phyloP scores from a whole-genome alignment of 2,113 vertebrate species.

The Oreochromis aureus region DNA sequence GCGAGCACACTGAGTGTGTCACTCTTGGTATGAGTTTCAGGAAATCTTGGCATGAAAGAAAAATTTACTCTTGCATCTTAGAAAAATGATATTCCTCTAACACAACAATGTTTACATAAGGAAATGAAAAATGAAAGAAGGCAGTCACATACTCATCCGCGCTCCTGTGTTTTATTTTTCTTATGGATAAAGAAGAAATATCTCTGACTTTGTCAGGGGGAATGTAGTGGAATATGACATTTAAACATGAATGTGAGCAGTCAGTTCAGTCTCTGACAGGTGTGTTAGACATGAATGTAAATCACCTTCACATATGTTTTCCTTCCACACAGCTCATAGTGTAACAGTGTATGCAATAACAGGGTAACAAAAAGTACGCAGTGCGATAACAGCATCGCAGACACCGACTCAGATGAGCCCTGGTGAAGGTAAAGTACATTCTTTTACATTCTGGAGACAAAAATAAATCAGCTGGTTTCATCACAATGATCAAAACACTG shows the following conservation, averaged over 20 bases:
- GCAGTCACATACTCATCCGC: conserved; percentile 19
- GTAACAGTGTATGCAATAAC: background rate
- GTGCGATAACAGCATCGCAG: background rate
- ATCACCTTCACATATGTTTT: conserved; percentile 27
- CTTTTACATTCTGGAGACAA: background rate
- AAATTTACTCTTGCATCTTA: conserved; percentile 37
- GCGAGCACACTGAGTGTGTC: conserved; percentile 35
- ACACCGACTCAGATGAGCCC: background rate
- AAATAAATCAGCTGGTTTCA: background rate
- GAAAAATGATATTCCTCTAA: conserved; percentile 49
- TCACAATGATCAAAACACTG: background rate
- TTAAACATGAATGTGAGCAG: conserved; percentile 26
- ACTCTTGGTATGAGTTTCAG: conserved; percentile 49
- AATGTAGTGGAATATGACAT: conserved; percentile 35
- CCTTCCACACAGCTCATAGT: background rate
- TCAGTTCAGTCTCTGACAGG: conserved; percentile 39
- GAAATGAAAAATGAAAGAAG: conserved; percentile 61
- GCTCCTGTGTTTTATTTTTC: background rate
- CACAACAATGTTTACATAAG: conserved; percentile 57
- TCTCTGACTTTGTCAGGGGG: conserved; percentile 12
- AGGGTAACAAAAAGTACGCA: background rate
- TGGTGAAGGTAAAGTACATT: background rate
- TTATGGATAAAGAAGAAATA: conserved; percentile 23
- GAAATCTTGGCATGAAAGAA: conserved; percentile 65
- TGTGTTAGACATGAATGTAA: conserved; percentile 31